A percentile compares a stretch with the other conserved stretches of the same genome.
Evolutionary conservation across 2,888 invertebrate species (phyloP).

Genomic region (Drosophila lutescens): DNA sequence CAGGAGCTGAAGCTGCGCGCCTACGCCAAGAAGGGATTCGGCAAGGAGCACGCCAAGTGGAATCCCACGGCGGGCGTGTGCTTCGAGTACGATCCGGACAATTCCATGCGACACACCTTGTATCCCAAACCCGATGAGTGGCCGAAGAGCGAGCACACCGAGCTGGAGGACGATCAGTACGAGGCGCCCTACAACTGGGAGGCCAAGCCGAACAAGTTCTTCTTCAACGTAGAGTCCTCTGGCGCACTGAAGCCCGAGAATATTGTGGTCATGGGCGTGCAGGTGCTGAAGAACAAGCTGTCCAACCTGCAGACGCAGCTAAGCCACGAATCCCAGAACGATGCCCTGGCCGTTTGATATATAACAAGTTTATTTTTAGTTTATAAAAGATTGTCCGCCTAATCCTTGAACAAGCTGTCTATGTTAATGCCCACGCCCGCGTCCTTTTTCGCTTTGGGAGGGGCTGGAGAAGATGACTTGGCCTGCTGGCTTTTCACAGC

Average conservation of each 20-base stretch:
- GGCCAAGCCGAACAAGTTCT: constrained; percentile 98
- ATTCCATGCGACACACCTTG: constrained; percentile 96
- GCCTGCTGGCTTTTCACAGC: constrained; percentile 39
- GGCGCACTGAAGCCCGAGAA: constrained; percentile 98
- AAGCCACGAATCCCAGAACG: constrained; percentile 93
- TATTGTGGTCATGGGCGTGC: constrained; percentile 97
- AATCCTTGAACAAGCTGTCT: constrained; percentile 69
- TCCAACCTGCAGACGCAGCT: constrained; percentile 97
- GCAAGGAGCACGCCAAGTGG: constrained; percentile 99
- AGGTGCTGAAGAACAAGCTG: constrained; percentile 96
- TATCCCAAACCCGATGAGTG: constrained; percentile 99
- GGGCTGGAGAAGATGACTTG: not conserved
- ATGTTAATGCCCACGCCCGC: constrained; percentile 68
- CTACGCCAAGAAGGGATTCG: constrained; percentile 94
- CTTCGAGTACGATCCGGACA: constrained; percentile 99
- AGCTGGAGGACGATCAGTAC: constrained; percentile 95
- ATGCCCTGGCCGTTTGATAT: constrained; percentile 88
- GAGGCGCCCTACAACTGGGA: constrained; percentile 97
- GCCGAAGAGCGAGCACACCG: constrained; percentile 99
- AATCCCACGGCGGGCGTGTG: constrained; percentile 99
- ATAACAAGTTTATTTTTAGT: constrained; percentile 52
- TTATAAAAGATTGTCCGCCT: constrained; percentile 36
- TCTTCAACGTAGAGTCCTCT: constrained; percentile 97
- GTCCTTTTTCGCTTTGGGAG: constrained; percentile 47
- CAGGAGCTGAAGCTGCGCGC: constrained; percentile 97